Conservation (phyloP, 2,888 invertebrate species). For the Oeneis ivallda region DNA sequence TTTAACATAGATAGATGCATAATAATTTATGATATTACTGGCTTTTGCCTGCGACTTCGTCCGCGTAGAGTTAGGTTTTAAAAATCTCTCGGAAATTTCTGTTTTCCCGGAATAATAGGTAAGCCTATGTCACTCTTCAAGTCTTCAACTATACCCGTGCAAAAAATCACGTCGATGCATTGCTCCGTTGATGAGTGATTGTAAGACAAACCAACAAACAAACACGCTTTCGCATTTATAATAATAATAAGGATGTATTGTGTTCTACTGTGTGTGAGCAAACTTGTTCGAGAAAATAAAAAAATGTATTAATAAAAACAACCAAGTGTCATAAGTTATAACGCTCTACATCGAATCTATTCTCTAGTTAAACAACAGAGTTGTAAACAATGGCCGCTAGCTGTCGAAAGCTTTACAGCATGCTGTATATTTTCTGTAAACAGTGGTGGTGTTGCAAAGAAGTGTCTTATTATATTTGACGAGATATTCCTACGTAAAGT, state of each 20-base stretch:
- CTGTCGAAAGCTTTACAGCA: constrained; percentile 57
- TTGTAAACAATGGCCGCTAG: constrained; percentile 60
- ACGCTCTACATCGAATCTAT: constrained; percentile 44
- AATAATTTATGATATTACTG: background rate
- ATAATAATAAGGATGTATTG: background rate
- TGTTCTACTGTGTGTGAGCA: constrained; percentile 43
- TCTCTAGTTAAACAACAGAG: constrained; percentile 54
- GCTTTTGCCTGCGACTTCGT: no score
- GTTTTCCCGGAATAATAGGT: no score
- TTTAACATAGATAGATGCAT: constrained; percentile 41
- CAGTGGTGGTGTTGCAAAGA: constrained; percentile 43
- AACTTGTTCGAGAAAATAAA: constrained; percentile 47
- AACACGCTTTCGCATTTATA: no score
- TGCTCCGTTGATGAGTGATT: no score
- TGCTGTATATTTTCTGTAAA: constrained; percentile 64
- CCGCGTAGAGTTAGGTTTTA: no score
- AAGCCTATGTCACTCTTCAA: no score
- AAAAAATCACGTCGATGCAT: no score
- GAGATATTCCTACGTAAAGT: constrained; percentile 51
- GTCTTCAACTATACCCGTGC: no score
- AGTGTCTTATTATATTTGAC: constrained; percentile 57
- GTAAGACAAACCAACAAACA: no score
- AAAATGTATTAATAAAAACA: constrained; percentile 52
- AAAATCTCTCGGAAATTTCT: no score
- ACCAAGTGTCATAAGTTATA: constrained; percentile 27